Evolutionary conservation across 2,888 invertebrate genomes (phyloP).

Genomic region (Vesta saturnalis): DNA sequence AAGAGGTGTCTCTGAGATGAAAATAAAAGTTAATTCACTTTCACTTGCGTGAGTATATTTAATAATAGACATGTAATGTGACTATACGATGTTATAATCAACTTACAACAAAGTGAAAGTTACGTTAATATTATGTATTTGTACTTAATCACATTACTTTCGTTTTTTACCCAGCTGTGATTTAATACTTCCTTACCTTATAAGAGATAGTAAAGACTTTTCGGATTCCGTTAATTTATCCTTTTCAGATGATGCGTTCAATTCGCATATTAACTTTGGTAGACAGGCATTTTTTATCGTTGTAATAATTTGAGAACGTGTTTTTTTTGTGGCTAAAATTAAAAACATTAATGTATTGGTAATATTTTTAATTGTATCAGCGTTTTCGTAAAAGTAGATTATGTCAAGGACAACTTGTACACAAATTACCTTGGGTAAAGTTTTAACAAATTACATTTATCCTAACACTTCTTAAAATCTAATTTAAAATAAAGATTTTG

Average conservation of each 20-base stretch:
- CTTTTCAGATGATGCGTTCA: constrained; percentile 69
- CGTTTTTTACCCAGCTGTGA: constrained; percentile 40
- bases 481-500: neutral
- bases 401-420: neutral
- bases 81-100: constrained; percentile 7
- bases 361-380: neutral
- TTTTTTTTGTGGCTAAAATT: constrained; percentile 57
- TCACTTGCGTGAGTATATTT: neutral
- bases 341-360: neutral
- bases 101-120: constrained; percentile 45
- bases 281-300: constrained; percentile 72
- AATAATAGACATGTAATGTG: neutral
- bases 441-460: neutral
- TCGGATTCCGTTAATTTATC: constrained; percentile 71
- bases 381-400: neutral
- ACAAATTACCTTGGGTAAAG: neutral
- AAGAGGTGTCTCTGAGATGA: constrained; percentile 68
- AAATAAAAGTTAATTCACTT: constrained; percentile 16
- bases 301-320: constrained; percentile 65
- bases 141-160: constrained; percentile 50
- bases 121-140: constrained; percentile 43
- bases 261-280: constrained; percentile 73
- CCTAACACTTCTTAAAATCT: too few species aligned
- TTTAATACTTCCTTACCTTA: constrained; percentile 63
- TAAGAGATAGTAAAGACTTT: constrained; percentile 68